These are phyloP conservation scores for Osedax frankpressi DNA, from an alignment of 2,888 invertebrate genomes.

Conservation along the genomic window DNA sequence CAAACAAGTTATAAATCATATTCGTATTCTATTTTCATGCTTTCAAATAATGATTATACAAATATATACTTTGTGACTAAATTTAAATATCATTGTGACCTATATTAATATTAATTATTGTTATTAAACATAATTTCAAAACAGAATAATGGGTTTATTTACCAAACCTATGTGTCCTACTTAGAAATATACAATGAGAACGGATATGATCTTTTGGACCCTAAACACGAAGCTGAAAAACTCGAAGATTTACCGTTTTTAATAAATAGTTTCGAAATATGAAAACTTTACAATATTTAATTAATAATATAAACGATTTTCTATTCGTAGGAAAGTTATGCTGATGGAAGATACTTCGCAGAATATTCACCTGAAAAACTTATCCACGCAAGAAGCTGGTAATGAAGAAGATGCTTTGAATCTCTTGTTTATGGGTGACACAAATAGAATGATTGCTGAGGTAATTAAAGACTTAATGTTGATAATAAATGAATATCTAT, in stretches of 20 bases:
- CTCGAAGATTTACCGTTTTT: conserved; percentile 47
- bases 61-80: too few relatives aligned
- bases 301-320: neutral
- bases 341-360: conserved; percentile 46
- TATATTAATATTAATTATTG: neutral
- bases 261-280: too few relatives aligned
- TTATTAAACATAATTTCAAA: conserved; percentile 21
- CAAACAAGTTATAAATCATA: conserved; percentile 32
- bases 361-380: conserved; percentile 46
- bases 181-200: conserved; percentile 47
- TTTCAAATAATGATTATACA: neutral
- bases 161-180: conserved; percentile 43
- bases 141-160: conserved; percentile 38
- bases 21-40: too few relatives aligned
- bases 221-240: conserved; percentile 45
- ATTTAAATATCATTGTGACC: too few relatives aligned
- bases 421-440: conserved; percentile 46
- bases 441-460: conserved; percentile 48
- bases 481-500: too few relatives aligned
- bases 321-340: conserved; percentile 40
- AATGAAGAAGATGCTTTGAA: conserved; percentile 46
- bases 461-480: too few relatives aligned
- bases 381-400: conserved; percentile 40
- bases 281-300: neutral
- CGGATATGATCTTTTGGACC: conserved; percentile 46